These are phyloP conservation scores for Trachops cirrhosus DNA, from an alignment of 2,797 vertebrate species.

Conservation along the genomic window DNA sequence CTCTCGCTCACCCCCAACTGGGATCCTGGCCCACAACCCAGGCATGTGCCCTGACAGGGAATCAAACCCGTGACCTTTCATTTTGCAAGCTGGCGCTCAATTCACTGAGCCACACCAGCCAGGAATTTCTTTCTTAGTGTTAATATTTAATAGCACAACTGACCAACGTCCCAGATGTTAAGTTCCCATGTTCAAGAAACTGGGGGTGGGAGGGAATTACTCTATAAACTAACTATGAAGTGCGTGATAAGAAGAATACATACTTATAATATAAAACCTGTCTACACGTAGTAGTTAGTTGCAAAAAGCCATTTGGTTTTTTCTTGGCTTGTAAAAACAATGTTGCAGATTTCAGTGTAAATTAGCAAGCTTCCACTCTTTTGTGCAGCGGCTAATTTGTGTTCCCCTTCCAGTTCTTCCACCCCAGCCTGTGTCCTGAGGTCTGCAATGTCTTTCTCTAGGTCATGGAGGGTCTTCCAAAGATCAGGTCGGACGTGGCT, in stretches of 20 bases:
- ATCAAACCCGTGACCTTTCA: no score
- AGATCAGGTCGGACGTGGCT: background rate
- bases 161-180: slow-evolving; percentile 66
- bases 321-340: slow-evolving; percentile 67
- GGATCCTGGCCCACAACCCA: no score
- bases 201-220: slow-evolving; percentile 62
- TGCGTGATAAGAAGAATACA: slow-evolving; percentile 79
- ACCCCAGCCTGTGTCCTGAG: slow-evolving; percentile 97
- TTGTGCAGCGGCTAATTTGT: slow-evolving; percentile 84
- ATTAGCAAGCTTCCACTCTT: slow-evolving; percentile 81
- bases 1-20: background rate
- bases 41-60: no score
- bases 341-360: slow-evolving; percentile 66
- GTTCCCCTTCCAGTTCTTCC: slow-evolving; percentile 92
- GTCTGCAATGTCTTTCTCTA: slow-evolving; percentile 97
- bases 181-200: slow-evolving; percentile 73
- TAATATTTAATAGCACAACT: slow-evolving; percentile 78
- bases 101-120: no score
- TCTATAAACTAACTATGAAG: slow-evolving; percentile 76
- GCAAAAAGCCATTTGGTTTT: slow-evolving; percentile 81
- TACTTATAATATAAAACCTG: slow-evolving; percentile 89
- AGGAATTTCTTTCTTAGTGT: slow-evolving; percentile 52
- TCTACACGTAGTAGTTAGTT: slow-evolving; percentile 81
- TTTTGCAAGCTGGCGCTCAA: no score
- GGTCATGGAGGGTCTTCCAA: slow-evolving; percentile 87